Evolutionary conservation across 2,113 vertebrate species (phyloP), one percentile per base, ranked within the genome.

Genomic region (Indicator maculatus): DNA sequence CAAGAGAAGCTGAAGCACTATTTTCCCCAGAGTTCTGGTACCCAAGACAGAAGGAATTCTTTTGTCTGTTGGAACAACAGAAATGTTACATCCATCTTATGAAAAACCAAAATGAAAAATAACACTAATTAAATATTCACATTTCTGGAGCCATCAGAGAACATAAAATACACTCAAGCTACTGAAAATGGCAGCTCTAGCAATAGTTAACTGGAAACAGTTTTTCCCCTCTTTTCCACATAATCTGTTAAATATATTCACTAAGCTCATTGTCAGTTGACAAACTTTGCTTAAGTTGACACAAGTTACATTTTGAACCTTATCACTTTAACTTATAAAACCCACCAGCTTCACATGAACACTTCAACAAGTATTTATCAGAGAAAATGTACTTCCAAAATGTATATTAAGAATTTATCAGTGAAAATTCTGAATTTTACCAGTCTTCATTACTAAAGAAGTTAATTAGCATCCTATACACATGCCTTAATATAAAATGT

Each of bases 391-490:
- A 71, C 33, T 69, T 88, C 4, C 30, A 80, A 78, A 63, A 44
- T 31, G 1, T 53, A 15, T 38, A 72, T 52, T 11, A 45, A 8
- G 5, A 20, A 36, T 50, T 24, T 30, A 78, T 36, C 4, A 52
- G 4, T 81, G 27, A 90, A 95, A 77, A 84, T 23, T 75, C 36
- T 72, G 26, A 67, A 63, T 76, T 67, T 71, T 86, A 92, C 78
- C n/a, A 44, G 27, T 33, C n/a, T 87, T 36, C 16, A 52, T 23
- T 30, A 83, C 0, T 16, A 66, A 73, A 71, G 70, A 52, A 64
- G 31, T 44, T 71, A n/a, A 39, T 63, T 70, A 71, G 26, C 38
- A 47, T 20, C 18, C 47, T 17, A 50, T 7, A 76, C 8, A 71
- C 9, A 30, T 1, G 2, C 8, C 12, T 73, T 69, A 77, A 45